Base-by-base conservation (phyloP, 2,113 vertebrate species). In the Microcebus lehilahytsara region DNA sequence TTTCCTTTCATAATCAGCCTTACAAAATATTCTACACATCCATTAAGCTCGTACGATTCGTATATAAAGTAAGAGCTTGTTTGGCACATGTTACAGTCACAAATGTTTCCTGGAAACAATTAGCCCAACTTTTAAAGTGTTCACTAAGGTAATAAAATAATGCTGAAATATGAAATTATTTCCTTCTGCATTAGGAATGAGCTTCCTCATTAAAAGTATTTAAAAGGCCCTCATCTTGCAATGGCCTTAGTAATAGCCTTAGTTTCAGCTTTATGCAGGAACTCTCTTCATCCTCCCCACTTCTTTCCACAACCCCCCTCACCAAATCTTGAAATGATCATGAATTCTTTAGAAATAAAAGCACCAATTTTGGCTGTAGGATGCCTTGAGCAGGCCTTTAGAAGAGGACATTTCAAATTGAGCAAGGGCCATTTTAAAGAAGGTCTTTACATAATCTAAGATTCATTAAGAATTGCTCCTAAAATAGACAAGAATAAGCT, bases 131-230 rank as follows among this genome's bases (percentile, higher is more conserved):
- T 92, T 69, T 72, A 81, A 94, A 96, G 32, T 96, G 49, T 91
- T 97, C 84, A 85, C n/a, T 89, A 77, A 96, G 34, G 64, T 86
- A 91, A 96, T 93, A 95, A 84, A 97, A 95, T 95, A 37, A 93
- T 95, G n/a, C 14, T 92, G 46, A 97, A 91, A 88, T 81, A 88
- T 66, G 66, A 96, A 93, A 95, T 85, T 89, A 89, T 92, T 96
- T 96, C 56, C 79, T 86, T 94, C 71, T 92, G n/a, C 46, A 90
- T 81, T 93, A 87, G 93, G 46, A 96, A 93, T 81, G 9, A 93
- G 77, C 17, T 67, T 94, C 71, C 67, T 89, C 58, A 84, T 91
- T 89, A 79, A 87, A 91, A 91, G 4, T 80, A 95, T 67, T 77
- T 81, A 93, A 93, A 93, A 84, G 42, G 32, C 3, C 9, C 14